Conservation (phyloP, 2,113 vertebrate species). For the Leuciscus idus region DNA sequence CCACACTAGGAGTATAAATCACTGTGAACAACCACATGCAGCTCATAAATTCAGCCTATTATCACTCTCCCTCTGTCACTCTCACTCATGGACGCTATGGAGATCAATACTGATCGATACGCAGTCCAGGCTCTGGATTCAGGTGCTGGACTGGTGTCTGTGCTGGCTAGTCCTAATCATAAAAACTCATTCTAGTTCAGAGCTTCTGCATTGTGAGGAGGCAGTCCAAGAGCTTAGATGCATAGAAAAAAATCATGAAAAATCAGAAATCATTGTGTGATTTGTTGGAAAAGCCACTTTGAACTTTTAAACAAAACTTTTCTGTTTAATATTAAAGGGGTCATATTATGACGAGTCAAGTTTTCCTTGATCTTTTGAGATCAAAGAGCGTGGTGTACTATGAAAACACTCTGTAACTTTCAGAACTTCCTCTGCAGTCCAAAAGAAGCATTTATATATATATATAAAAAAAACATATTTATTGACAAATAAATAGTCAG, state of each 20-base stretch:
- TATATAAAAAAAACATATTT: too few relatives aligned
- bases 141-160: background rate
- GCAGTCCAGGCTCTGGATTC: background rate
- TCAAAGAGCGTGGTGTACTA: background rate
- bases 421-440: background rate
- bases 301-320: background rate
- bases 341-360: background rate
- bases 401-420: background rate
- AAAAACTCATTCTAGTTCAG: slow-evolving; percentile 8
- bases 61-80: slow-evolving; percentile 6
- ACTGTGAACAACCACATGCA: slow-evolving; percentile 9
- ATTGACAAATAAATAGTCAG: background rate
- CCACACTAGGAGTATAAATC: slow-evolving; percentile 8
- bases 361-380: slow-evolving; percentile 1
- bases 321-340: background rate
- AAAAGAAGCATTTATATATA: background rate
- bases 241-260: background rate
- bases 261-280: background rate
- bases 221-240: background rate
- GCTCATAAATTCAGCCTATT: slow-evolving; percentile 29
- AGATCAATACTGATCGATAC: slow-evolving; percentile 30
- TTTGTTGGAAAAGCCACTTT: background rate
- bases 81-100: background rate
- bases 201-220: background rate
- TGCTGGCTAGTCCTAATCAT: background rate